These are phyloP conservation scores for Mamestra configurata DNA, from an alignment of 1,140 invertebrate genomes.

Conservation along the genomic window DNA sequence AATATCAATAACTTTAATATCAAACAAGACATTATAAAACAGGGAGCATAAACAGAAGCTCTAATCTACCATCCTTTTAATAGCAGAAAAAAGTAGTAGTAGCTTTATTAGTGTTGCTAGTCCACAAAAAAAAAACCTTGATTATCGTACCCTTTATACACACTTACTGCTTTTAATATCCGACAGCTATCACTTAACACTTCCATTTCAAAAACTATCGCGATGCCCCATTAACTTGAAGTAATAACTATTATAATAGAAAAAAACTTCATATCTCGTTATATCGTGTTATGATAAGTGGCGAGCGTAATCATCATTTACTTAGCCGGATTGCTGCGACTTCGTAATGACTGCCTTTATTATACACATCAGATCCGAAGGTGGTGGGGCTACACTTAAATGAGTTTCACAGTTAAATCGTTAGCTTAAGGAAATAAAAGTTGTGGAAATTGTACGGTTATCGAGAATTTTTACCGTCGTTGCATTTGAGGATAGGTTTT, in stretches of 20 bases:
- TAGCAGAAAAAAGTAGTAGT: neutral
- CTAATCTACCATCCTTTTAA: neutral
- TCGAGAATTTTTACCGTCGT: neutral
- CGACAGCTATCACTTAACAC: slow-evolving; percentile 9
- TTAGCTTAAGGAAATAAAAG: slow-evolving; percentile 12
- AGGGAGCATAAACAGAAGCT: too few species aligned
- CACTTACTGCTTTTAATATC: slow-evolving; percentile 16
- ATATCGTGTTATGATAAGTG: slow-evolving; percentile 11
- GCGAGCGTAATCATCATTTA: slow-evolving; percentile 33
- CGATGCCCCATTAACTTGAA: neutral
- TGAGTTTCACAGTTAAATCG: slow-evolving; percentile 14
- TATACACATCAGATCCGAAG: slow-evolving; percentile 14
- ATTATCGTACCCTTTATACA: neutral
- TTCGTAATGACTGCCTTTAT: slow-evolving; percentile 31
- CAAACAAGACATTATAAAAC: too few species aligned
- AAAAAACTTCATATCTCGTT: slow-evolving; percentile 2
- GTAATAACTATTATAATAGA: slow-evolving; percentile 15
- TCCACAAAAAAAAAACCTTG: neutral
- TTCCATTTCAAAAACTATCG: slow-evolving; percentile 14
- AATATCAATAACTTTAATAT: too few species aligned
- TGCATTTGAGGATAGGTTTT: too few species aligned
- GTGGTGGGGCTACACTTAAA: slow-evolving; percentile 13
- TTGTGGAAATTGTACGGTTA: neutral
- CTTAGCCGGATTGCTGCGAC: slow-evolving; percentile 32
- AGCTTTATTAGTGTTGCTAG: neutral